Conservation (phyloP, 2,797 vertebrate genomes). For the Chloroceryle amazona region DNA sequence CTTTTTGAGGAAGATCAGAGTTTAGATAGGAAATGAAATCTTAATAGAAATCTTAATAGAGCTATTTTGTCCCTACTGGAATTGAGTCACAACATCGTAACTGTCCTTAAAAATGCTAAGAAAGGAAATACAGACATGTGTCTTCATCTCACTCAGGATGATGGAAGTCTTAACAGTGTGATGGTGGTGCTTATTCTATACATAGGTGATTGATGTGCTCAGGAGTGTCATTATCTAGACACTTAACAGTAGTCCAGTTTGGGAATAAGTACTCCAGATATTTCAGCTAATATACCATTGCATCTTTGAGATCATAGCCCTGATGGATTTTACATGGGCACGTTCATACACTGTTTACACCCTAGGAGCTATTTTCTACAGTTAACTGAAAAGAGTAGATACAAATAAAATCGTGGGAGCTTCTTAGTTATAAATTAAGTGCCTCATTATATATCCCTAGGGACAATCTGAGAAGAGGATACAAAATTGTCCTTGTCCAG, state of each 20-base stretch:
- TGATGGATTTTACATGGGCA: background rate
- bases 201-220: background rate
- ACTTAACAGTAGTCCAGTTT: background rate
- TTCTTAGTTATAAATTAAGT: background rate
- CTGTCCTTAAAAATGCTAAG: background rate
- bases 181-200: background rate
- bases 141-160: background rate
- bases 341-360: accelerated
- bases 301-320: background rate
- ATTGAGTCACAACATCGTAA: background rate
- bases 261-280: background rate
- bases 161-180: background rate
- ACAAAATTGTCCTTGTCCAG: background rate
- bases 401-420: background rate
- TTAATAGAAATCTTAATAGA: background rate
- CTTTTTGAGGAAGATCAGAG: background rate
- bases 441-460: background rate
- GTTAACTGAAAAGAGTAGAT: background rate
- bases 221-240: background rate
- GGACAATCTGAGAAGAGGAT: background rate
- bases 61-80: background rate
- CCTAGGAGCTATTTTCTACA: background rate
- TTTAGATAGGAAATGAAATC: background rate
- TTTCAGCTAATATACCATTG: background rate
- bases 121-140: background rate